Conservation (phyloP, 2,113 vertebrate genomes). For the Stegostoma tigrinum region DNA sequence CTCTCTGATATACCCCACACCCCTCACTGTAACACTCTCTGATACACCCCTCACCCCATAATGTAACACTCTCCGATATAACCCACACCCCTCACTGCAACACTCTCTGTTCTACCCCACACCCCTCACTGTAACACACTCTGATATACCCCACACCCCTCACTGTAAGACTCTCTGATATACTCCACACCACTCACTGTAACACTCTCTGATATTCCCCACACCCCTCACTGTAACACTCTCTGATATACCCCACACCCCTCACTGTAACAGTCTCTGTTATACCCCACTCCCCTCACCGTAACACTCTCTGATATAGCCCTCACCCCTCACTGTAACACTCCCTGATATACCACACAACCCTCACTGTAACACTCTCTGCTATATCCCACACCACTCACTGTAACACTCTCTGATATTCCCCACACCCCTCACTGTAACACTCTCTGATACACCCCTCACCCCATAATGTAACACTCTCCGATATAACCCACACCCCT, state of each 20-base stretch:
- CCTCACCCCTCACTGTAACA: background rate
- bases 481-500: too few relatives aligned
- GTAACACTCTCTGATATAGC: background rate
- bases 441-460: too few relatives aligned
- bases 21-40: background rate
- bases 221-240: background rate
- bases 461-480: too few relatives aligned
- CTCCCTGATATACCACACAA: background rate
- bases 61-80: too few relatives aligned
- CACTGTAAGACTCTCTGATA: background rate
- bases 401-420: too few relatives aligned
- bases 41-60: too few relatives aligned
- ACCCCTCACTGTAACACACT: background rate
- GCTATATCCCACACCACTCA: background rate
- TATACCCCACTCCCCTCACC: background rate
- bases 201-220: background rate
- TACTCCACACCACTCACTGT: background rate
- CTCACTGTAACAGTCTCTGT: background rate
- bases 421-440: too few relatives aligned
- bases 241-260: background rate
- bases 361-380: background rate
- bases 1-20: background rate
- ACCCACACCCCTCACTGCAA: background rate
- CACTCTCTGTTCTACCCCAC: background rate
- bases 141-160: background rate